Percentiles rank a stretch among this genome's conserved stretches.
These are phyloP conservation scores for Delia radicum DNA, from an alignment of 1,140 invertebrate genomes.

Conservation along the genomic window DNA sequence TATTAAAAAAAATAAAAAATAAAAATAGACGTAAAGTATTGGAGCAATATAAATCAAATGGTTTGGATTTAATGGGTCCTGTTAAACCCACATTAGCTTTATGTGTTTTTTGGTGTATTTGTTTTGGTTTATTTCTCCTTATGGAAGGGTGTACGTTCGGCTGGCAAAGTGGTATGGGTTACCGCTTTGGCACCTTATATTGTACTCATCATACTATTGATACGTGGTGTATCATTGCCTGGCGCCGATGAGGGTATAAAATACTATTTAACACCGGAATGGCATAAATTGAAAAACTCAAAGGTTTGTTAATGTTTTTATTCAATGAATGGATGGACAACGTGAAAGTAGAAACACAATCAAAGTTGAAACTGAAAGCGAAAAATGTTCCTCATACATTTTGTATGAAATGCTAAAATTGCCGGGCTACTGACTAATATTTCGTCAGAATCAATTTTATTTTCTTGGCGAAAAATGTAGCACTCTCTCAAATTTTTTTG, in stretches of 20 bases:
- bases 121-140: conserved; percentile 95
- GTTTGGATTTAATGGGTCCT: conserved; percentile 82
- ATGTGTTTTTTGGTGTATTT: conserved; percentile 89
- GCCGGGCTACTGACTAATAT: no score
- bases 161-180: conserved; percentile 97
- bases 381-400: no score
- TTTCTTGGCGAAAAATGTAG: no score
- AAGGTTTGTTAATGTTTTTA: conserved; percentile 62
- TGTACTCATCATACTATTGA: conserved; percentile 86
- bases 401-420: not conserved
- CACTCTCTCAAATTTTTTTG: no score
- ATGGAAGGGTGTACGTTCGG: conserved; percentile 96
- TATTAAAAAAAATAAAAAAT: no score
- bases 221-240: conserved; percentile 84
- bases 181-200: conserved; percentile 93
- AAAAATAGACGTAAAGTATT: conserved; percentile 78
- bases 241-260: conserved; percentile 87
- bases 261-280: conserved; percentile 94
- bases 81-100: conserved; percentile 87
- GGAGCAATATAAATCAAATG: conserved; percentile 79
- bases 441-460: no score
- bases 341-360: no score
- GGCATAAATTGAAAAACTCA: conserved; percentile 81
- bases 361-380: no score
- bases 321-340: no score